Conservation (phyloP, 2,888 invertebrate species). For the Acronicta aceris region DNA sequence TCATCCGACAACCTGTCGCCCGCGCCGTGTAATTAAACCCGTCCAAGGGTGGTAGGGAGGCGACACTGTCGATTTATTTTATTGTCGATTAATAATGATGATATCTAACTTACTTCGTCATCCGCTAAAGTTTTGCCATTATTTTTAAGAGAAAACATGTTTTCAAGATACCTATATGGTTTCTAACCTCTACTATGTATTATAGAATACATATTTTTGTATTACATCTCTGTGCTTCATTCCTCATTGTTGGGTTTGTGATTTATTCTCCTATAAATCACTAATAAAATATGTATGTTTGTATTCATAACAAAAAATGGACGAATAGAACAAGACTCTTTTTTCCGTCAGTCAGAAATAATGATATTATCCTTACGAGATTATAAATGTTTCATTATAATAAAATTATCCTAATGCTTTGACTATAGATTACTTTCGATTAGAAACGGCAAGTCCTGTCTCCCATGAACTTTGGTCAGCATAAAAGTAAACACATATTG, state of each 20-base stretch:
- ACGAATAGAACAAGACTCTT: slow-evolving; percentile 7
- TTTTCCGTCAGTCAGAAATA: slow-evolving; percentile 14
- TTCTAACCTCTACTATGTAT: too few species aligned
- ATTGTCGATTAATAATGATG: slow-evolving; percentile 27
- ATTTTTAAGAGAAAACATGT: too few species aligned
- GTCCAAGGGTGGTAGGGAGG: slow-evolving; percentile 74
- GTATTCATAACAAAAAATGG: slow-evolving; percentile 5
- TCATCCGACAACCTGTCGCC: slow-evolving; percentile 89
- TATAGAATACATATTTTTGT: neutral
- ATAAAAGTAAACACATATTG: slow-evolving; percentile 13
- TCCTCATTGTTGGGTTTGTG: slow-evolving; percentile 3
- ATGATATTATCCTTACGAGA: slow-evolving; percentile 23
- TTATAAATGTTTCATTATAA: slow-evolving; percentile 47
- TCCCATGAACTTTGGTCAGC: slow-evolving; percentile 34
- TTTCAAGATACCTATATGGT: too few species aligned
- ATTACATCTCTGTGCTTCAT: neutral
- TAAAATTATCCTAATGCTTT: slow-evolving; percentile 37
- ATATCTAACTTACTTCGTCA: too few species aligned
- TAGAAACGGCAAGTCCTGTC: slow-evolving; percentile 6
- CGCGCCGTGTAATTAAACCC: slow-evolving; percentile 88
- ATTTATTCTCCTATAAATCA: slow-evolving; percentile 9
- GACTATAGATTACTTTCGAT: slow-evolving; percentile 9
- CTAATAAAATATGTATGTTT: slow-evolving; percentile 10
- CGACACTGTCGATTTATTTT: slow-evolving; percentile 58
- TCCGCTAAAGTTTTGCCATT: too few species aligned